phyloP scores from a whole-genome alignment of 2,797 vertebrate species.

The Danio tinwini region DNA sequence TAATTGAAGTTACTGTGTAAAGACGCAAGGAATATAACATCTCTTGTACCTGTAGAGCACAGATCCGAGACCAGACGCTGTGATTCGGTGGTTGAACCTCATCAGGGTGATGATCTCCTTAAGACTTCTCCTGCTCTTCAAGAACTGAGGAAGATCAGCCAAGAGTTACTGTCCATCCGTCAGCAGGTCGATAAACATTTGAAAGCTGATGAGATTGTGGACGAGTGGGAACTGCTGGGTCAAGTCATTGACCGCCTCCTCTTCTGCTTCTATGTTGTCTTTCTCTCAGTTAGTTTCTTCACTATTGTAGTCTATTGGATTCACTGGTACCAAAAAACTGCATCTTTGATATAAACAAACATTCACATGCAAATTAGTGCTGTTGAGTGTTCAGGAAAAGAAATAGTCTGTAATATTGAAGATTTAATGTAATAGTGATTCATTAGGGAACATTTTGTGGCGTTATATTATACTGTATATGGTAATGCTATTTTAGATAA shows the following conservation, averaged over 20 bases:
- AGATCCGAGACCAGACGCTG: not conserved
- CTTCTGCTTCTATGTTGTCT: conserved; percentile 8
- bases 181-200: conserved; percentile 24
- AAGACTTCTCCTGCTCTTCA: not conserved
- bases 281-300: conserved; percentile 22
- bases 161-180: conserved; percentile 1
- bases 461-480: not conserved
- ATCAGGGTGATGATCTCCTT: not conserved
- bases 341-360: not conserved
- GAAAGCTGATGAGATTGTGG: not conserved
- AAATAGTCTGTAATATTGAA: not conserved
- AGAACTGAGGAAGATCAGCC: conserved; percentile 20
- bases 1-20: not conserved
- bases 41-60: not conserved
- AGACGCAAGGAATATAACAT: not conserved
- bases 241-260: conserved; percentile 33
- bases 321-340: not conserved
- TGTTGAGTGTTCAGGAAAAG: not conserved
- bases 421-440: not conserved
- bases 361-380: too few species aligned
- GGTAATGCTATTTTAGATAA: not conserved
- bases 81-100: not conserved
- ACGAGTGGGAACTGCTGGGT: conserved; percentile 26
- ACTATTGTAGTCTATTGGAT: conserved; percentile 26
- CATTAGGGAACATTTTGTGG: not conserved